phyloP scores from a whole-genome alignment of 2,797 vertebrate genomes.

The Siniperca obscura region DNA sequence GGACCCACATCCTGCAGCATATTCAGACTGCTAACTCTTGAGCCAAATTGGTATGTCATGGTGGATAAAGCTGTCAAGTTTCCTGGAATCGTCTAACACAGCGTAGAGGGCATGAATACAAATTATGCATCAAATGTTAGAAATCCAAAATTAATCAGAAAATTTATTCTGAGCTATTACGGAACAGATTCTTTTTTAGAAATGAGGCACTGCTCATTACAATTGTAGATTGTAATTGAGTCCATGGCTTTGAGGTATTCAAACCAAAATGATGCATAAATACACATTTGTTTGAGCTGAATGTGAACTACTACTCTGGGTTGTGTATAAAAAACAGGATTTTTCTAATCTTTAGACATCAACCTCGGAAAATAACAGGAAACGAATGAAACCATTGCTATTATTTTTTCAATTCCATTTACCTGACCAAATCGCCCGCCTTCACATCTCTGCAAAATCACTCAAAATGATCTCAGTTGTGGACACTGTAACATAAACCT shows the following conservation, averaged over 20 bases:
- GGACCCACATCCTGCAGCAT: constrained; percentile 70
- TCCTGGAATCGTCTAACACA: constrained; percentile 59
- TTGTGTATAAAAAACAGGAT: background rate
- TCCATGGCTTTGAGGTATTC: constrained; percentile 20
- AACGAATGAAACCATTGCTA: constrained; percentile 16
- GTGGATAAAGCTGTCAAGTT: constrained; percentile 67
- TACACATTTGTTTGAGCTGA: constrained; percentile 24
- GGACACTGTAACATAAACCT: constrained; percentile 67
- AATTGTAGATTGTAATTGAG: constrained; percentile 31
- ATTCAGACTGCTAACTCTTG: constrained; percentile 66
- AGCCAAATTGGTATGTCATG: constrained; percentile 73
- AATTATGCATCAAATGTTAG: constrained; percentile 62
- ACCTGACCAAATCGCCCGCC: constrained; percentile 48
- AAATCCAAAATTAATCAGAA: constrained; percentile 52
- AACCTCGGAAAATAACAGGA: constrained; percentile 45
- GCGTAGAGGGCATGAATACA: constrained; percentile 58
- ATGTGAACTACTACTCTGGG: constrained; percentile 16
- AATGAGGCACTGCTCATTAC: constrained; percentile 36
- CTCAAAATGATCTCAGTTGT: constrained; percentile 55
- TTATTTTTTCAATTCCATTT: constrained; percentile 50
- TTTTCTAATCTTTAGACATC: constrained; percentile 8
- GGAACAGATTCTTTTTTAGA: constrained; percentile 23
- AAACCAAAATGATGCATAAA: constrained; percentile 22
- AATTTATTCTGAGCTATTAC: constrained; percentile 43
- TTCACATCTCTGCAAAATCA: constrained; percentile 69